phyloP scores from a whole-genome alignment of 92 coral and sea anemone genomes.

The Epizoanthus illoricatus region DNA sequence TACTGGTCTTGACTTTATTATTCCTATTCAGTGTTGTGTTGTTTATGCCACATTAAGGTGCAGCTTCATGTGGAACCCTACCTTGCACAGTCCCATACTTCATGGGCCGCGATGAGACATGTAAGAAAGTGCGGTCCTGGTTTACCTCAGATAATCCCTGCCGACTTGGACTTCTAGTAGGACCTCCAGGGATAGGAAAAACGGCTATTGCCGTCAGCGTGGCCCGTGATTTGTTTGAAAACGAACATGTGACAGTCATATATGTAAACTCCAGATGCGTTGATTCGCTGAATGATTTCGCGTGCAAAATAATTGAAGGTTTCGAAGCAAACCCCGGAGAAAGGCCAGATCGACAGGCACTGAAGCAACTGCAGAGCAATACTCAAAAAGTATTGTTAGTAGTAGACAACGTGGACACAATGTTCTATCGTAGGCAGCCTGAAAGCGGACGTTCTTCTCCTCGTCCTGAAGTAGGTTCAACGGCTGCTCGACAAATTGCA shows the following conservation, averaged over 20 bases:
- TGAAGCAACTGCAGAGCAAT: conserved; percentile 4
- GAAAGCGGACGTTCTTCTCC: too few relatives aligned
- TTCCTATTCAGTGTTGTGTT: too few relatives aligned
- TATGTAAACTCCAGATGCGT: conserved; percentile 47
- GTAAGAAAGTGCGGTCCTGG: not conserved
- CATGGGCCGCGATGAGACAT: not conserved
- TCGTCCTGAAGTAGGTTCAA: too few relatives aligned
- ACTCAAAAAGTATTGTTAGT: conserved; percentile 24
- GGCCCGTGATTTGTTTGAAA: conserved; percentile 11
- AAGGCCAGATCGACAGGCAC: conserved; percentile 8
- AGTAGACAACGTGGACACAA: conserved; percentile 44
- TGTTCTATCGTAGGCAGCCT: conserved; percentile 30
- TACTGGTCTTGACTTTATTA: too few relatives aligned
- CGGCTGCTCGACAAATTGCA: too few relatives aligned
- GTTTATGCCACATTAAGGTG: too few relatives aligned
- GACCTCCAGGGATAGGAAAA: conserved; percentile 48
- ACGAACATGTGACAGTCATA: conserved; percentile 22
- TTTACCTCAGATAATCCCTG: not conserved
- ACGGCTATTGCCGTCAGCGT: conserved; percentile 38
- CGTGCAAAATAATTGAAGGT: conserved; percentile 35
- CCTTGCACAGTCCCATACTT: conserved; percentile 1
- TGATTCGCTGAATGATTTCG: conserved; percentile 29
- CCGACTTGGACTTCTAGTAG: not conserved
- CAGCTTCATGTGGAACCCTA: not conserved
- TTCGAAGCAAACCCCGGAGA: conserved; percentile 12